Evolutionary conservation across 2,888 invertebrate genomes (phyloP).

Genomic region (Heliconius aoede): DNA sequence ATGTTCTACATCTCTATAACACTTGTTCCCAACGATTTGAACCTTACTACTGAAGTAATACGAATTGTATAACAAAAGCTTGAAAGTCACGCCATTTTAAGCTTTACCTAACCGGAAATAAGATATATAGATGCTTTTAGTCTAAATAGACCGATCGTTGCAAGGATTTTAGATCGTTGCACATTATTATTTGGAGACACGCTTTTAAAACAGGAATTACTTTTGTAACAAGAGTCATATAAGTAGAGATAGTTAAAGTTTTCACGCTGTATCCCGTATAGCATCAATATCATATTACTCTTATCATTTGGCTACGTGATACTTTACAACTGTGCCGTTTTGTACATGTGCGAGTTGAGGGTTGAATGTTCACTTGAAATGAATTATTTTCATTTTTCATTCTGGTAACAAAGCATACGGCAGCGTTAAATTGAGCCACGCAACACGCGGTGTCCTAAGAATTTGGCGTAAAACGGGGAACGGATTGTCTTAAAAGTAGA

Average conservation of each 20-base stretch:
- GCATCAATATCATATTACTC: too few species aligned
- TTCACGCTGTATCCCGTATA: too few species aligned
- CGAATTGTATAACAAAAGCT: not conserved
- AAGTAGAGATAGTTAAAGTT: too few species aligned
- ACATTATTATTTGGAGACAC: constrained; percentile 8
- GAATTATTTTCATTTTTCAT: not conserved
- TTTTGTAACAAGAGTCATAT: not conserved
- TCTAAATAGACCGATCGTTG: constrained; percentile 7
- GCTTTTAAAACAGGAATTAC: not conserved
- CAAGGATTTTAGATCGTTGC: constrained; percentile 9
- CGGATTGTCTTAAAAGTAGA: too few species aligned
- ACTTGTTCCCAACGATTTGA: not conserved
- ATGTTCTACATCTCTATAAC: constrained; percentile 18
- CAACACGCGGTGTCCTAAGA: too few species aligned
- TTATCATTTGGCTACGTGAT: too few species aligned
- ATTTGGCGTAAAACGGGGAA: too few species aligned
- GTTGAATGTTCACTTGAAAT: too few species aligned
- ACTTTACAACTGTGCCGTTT: too few species aligned
- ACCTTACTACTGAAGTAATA: constrained; percentile 12
- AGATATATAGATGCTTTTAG: constrained; percentile 15
- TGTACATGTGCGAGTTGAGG: too few species aligned
- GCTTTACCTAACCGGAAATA: not conserved
- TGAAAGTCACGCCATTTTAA: not conserved
- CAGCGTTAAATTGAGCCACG: too few species aligned
- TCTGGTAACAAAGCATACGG: not conserved